phyloP scores from a whole-genome alignment of 1,140 invertebrate genomes.

The Drosophila pectinifera region DNA sequence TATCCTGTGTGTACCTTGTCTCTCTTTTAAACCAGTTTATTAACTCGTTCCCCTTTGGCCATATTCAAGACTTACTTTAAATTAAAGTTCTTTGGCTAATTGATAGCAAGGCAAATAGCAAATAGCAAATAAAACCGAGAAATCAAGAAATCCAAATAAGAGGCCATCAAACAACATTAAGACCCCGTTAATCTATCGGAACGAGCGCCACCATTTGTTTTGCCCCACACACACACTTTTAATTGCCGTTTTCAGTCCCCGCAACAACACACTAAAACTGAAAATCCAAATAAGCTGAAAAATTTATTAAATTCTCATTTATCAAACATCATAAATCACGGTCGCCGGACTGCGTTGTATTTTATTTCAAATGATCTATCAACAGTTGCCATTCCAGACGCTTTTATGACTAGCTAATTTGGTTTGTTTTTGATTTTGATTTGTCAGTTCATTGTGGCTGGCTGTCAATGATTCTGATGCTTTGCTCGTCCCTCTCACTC shows the following conservation, averaged over 20 bases:
- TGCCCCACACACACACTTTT: constrained; percentile 43
- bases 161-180: constrained; percentile 52
- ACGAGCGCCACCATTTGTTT: constrained; percentile 74
- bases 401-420: constrained; percentile 81
- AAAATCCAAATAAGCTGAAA: constrained; percentile 64
- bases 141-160: constrained; percentile 19
- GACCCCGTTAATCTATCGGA: constrained; percentile 66
- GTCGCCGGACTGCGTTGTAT: constrained; percentile 42
- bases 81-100: constrained; percentile 28
- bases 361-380: constrained; percentile 74
- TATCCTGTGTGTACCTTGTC: not conserved
- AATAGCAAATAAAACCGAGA: constrained; percentile 41
- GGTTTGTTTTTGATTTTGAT: constrained; percentile 74
- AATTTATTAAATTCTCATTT: constrained; percentile 83
- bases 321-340: constrained; percentile 81
- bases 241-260: constrained; percentile 49
- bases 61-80: constrained; percentile 12
- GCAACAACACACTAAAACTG: constrained; percentile 36
- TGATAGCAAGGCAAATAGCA: constrained; percentile 38
- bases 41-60: not conserved
- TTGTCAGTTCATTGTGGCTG: constrained; percentile 62
- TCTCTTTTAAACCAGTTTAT: not conserved
- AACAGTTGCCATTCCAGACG: constrained; percentile 73
- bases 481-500: constrained; percentile 11
- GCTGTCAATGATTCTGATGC: constrained; percentile 42